These are phyloP conservation scores for Cinara cedri DNA, from an alignment of 2,888 invertebrate genomes.

Conservation along the genomic window DNA sequence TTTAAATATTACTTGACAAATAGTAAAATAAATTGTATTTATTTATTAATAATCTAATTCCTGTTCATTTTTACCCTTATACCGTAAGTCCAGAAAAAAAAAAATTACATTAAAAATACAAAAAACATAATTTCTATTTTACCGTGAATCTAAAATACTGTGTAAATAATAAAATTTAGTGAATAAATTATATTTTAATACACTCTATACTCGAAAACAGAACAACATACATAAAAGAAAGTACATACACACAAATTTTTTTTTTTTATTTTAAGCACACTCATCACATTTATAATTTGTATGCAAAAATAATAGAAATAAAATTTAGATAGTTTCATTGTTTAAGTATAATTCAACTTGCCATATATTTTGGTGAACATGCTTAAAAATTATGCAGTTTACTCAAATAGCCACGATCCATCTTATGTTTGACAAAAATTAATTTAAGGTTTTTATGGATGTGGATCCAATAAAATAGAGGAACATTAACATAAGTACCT, in stretches of 20 bases:
- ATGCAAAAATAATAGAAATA: too few species aligned
- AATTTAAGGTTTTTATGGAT: too few species aligned
- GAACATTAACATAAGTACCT: too few species aligned
- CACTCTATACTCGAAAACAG: neutral
- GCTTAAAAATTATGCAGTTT: too few species aligned
- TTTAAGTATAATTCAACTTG: too few species aligned
- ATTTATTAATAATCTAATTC: neutral
- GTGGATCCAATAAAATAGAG: too few species aligned
- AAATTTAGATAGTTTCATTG: too few species aligned
- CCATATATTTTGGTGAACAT: too few species aligned
- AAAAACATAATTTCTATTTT: slow-evolving; percentile 3
- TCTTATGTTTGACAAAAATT: too few species aligned
- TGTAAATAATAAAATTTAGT: slow-evolving; percentile 6
- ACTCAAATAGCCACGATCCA: too few species aligned
- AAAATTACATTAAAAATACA: slow-evolving; percentile 9
- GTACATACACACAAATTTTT: neutral
- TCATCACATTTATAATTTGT: too few species aligned
- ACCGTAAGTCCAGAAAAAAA: neutral
- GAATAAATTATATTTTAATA: neutral
- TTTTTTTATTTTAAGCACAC: too few species aligned
- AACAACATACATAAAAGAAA: neutral
- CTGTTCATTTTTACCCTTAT: slow-evolving; percentile 25
- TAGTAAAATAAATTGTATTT: neutral
- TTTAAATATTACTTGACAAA: neutral
- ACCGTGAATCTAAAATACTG: slow-evolving; percentile 28